Percentiles rank a stretch among this genome's conserved stretches.
phyloP scores from a whole-genome alignment of 1,140 invertebrate species.

The Manduca sexta region DNA sequence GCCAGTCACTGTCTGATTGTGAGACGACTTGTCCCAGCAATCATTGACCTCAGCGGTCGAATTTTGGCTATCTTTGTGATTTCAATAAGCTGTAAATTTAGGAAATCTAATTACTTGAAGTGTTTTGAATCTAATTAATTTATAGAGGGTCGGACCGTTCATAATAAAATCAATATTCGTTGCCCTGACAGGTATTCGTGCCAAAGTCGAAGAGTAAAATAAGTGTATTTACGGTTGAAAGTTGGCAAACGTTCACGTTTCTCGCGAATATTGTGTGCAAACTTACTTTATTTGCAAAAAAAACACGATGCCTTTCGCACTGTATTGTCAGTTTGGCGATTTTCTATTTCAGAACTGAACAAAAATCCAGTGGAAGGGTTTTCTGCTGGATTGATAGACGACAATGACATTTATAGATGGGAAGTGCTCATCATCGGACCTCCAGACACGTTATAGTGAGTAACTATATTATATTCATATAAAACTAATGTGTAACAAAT shows the following conservation, averaged over 20 bases:
- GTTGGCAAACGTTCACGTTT: slow-evolving; percentile 40
- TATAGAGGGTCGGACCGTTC: not conserved
- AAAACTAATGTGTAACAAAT: not conserved
- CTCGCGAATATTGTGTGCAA: slow-evolving; percentile 15
- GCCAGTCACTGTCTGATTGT: slow-evolving; percentile 40
- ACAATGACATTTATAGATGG: slow-evolving; percentile 99
- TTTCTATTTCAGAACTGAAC: slow-evolving; percentile 89
- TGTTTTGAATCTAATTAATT: slow-evolving; percentile 5
- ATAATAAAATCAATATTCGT: slow-evolving; percentile 61
- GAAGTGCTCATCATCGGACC: slow-evolving; percentile 99
- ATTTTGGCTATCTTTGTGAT: slow-evolving; percentile 48
- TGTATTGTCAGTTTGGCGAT: not conserved
- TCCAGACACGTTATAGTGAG: slow-evolving; percentile 98
- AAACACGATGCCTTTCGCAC: not conserved
- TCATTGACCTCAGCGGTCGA: slow-evolving; percentile 66
- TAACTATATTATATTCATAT: slow-evolving; percentile 38
- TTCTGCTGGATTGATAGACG: slow-evolving; percentile 98
- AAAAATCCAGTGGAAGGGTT: slow-evolving; percentile 99
- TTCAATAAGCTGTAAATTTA: slow-evolving; percentile 13
- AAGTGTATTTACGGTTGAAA: slow-evolving; percentile 27
- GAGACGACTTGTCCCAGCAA: slow-evolving; percentile 47
- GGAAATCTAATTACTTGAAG: slow-evolving; percentile 6
- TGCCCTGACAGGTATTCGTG: slow-evolving; percentile 45
- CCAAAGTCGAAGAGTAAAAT: slow-evolving; percentile 30
- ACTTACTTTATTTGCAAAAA: not conserved